Evolutionary conservation across 2,797 vertebrate species (phyloP), one percentile per base, ranked within the genome.

Genomic region (Syndactyla subalaris): DNA sequence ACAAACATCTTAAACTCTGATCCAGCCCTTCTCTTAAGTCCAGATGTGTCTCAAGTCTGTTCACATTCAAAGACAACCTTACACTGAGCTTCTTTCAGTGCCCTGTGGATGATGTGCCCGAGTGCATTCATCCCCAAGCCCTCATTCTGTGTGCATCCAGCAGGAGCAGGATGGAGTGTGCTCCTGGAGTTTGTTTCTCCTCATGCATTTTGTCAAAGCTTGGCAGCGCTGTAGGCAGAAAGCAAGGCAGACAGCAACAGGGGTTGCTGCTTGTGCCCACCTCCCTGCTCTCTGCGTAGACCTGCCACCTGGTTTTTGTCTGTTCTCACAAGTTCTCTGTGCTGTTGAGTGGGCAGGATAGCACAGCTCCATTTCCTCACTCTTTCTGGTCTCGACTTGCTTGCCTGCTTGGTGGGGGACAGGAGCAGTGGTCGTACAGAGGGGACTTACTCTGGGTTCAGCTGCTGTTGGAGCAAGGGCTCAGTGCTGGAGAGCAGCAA

Each of bases 141-240:
- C 36, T 78, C 49, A 4, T 72, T 79, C 14, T n/a, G 15, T 39
- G 52, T 48, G 6, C 43, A 23, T 66, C 38, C 79, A 58, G 34
- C 49, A 46, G 1, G 2, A 85, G 19, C 55, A 70, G 39, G 27
- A 70, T 3, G 0, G 52, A 89, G 16, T 0, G 0, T 4, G 3
- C 34, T 76, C 30, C 6, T 43, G 22, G 55, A 52, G 43, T 62
- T 93, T 6, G 22, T 73, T 55, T 71, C 20, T 78, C 18, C 12
- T 21, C 7, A 1, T 52, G 41, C 15, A 16, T 8, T 7, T 21
- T 62, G 10, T 34, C 43, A 75, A 73, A 76, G 11, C 20, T 39
- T 72, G 68, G 55, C 43, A 81, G 26, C 0, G 0, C 66, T 48
- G 30, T 11, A n/a, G 43, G 41, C 43, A 83, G 39, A 88, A 85